phyloP scores from a whole-genome alignment of 2,797 vertebrate genomes.

The Coregonus sp. region DNA sequence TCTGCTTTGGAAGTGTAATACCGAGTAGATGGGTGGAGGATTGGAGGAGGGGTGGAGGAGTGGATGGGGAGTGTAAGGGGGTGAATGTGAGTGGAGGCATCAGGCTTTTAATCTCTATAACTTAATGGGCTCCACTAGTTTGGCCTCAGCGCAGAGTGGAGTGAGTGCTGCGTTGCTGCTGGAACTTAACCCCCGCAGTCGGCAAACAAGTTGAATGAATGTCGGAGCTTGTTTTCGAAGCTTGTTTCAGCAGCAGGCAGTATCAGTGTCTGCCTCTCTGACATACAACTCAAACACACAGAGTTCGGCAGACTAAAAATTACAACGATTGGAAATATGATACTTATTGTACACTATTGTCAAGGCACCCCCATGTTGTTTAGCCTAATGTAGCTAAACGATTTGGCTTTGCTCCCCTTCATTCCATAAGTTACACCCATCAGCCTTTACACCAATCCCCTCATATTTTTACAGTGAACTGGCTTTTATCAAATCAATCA shows the following conservation, averaged over 20 bases:
- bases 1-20: conserved; percentile 75
- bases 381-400: neutral
- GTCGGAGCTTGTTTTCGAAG: conserved; percentile 30
- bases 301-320: neutral
- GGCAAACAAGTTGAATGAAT: conserved; percentile 58
- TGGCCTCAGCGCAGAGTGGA: conserved; percentile 19
- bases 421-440: too few species aligned
- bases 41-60: neutral
- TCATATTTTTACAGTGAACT: too few species aligned
- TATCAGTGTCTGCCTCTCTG: conserved; percentile 27
- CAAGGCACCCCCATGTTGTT: neutral
- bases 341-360: neutral
- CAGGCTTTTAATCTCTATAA: conserved; percentile 82
- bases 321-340: neutral
- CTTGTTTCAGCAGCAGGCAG: neutral
- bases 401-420: too few species aligned
- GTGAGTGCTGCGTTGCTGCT: conserved; percentile 20
- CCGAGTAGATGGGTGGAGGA: conserved; percentile 31
- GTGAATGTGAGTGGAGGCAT: conserved; percentile 56
- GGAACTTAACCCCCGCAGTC: conserved; percentile 60
- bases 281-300: conserved; percentile 46
- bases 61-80: too few species aligned
- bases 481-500: too few species aligned
- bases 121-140: conserved; percentile 75
- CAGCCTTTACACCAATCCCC: too few species aligned